phyloP scores from a whole-genome alignment of 2,888 invertebrate genomes.

The Agonopterix heracliana region DNA sequence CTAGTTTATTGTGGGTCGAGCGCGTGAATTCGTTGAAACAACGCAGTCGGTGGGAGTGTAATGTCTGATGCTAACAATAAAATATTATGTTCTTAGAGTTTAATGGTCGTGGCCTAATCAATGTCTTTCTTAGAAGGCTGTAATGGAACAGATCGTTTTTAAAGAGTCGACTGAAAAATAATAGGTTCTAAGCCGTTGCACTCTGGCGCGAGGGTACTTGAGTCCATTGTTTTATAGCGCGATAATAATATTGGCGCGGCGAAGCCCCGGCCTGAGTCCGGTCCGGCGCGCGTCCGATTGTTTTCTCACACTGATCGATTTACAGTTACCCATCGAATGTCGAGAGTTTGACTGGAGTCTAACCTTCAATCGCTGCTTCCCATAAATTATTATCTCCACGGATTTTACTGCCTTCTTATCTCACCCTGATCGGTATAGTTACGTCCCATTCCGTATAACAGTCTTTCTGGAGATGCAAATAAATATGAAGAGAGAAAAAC shows the following conservation, averaged over 20 bases:
- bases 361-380: constrained; percentile 21
- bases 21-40: constrained; percentile 52
- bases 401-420: constrained; percentile 10
- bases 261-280: constrained; percentile 27
- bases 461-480: constrained; percentile 41
- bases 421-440: constrained; percentile 14
- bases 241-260: constrained; percentile 50
- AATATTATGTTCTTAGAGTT: constrained; percentile 32
- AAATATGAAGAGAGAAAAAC: constrained; percentile 42
- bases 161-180: constrained; percentile 4
- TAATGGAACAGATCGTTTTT: constrained; percentile 4
- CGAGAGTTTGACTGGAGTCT: constrained; percentile 17
- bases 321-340: constrained; percentile 37
- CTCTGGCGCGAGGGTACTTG: constrained; percentile 25
- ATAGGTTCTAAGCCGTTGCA: constrained; percentile 9
- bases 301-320: constrained; percentile 54
- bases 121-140: constrained; percentile 1
- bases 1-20: constrained; percentile 53
- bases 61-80: constrained; percentile 38
- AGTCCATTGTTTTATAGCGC: constrained; percentile 47
- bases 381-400: constrained; percentile 17
- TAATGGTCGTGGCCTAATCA: constrained; percentile 15
- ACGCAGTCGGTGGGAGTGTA: constrained; percentile 38
- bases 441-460: constrained; percentile 19
- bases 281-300: constrained; percentile 34